These are phyloP conservation scores for Hyles vespertilio DNA, from an alignment of 1,140 invertebrate genomes.

Conservation along the genomic window DNA sequence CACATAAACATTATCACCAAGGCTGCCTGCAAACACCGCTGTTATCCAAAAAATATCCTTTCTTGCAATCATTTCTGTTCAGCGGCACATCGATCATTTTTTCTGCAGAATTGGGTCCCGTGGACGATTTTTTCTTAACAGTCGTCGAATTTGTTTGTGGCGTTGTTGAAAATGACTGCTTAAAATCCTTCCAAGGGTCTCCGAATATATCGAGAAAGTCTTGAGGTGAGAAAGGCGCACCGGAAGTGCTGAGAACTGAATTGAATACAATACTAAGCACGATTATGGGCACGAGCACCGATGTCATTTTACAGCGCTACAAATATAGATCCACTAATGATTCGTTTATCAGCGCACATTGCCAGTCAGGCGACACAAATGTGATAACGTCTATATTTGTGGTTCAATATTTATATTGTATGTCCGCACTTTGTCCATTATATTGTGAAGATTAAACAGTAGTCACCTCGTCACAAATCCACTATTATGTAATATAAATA, in stretches of 20 bases:
- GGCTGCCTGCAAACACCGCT: constrained; percentile 54
- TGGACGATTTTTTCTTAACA: background rate
- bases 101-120: background rate
- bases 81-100: constrained; percentile 57
- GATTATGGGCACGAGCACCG: constrained; percentile 45
- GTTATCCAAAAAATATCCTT: constrained; percentile 38
- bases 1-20: constrained; percentile 36
- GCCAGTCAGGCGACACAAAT: constrained; percentile 22
- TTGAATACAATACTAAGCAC: constrained; percentile 44
- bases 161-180: constrained; percentile 13
- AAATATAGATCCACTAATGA: constrained; percentile 20
- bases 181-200: constrained; percentile 53
- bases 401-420: no score
- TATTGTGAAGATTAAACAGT: no score
- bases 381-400: constrained; percentile 13
- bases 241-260: constrained; percentile 31
- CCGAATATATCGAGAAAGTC: constrained; percentile 47
- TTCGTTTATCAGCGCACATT: constrained; percentile 41
- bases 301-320: constrained; percentile 48
- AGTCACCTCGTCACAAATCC: no score
- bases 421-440: no score
- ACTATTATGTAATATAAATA: no score
- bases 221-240: constrained; percentile 32
- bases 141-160: background rate
- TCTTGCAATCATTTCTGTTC: constrained; percentile 36